Evolutionary conservation across 2,113 vertebrate genomes (phyloP).

Genomic region (Hipposideros armiger): DNA sequence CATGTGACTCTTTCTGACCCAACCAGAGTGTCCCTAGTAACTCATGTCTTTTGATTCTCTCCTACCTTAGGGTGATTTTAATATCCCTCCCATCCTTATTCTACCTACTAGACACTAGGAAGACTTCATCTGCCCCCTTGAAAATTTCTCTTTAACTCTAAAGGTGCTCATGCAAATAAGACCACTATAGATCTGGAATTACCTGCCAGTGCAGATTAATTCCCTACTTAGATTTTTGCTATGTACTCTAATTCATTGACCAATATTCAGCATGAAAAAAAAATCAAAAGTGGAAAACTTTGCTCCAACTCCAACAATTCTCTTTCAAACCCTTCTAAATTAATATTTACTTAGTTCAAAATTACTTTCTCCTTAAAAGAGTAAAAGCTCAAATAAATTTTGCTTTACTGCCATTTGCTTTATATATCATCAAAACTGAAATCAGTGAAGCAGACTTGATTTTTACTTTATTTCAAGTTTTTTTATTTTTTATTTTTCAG

Average conservation of each 20-base stretch:
- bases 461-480: neutral
- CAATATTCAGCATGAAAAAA: neutral
- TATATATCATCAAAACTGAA: neutral
- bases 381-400: neutral
- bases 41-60: neutral
- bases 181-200: neutral
- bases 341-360: constrained; percentile 15
- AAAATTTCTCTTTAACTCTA: neutral
- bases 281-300: neutral
- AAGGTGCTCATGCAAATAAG: neutral
- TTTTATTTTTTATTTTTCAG: neutral
- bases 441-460: neutral
- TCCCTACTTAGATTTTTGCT: neutral
- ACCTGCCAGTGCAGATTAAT: neutral
- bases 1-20: neutral
- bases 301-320: neutral
- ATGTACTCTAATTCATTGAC: neutral
- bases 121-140: neutral
- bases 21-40: no score
- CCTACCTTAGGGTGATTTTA: neutral
- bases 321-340: neutral
- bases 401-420: neutral
- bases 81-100: neutral
- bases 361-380: neutral
- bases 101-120: neutral